Evolutionary conservation across 2,797 vertebrate species (phyloP), one percentile per base, ranked within the genome.

Genomic region (Pelodytes ibericus): DNA sequence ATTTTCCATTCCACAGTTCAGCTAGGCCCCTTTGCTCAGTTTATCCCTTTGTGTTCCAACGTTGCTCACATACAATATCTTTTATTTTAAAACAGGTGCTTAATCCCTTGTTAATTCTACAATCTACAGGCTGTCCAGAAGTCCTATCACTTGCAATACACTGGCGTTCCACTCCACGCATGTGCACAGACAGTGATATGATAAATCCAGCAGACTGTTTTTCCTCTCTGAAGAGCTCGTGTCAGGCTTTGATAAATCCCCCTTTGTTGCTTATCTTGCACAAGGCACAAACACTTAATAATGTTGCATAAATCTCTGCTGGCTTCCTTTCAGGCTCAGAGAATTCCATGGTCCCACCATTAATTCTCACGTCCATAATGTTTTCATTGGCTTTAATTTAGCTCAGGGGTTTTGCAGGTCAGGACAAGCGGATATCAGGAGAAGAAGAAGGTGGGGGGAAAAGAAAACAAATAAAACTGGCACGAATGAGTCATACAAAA

Each of bases 311-410:
- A 79, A 79, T 79, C 77, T 73, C 58, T 25, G 44, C 71, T 62
- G 64, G 68, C 77, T 79, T 79, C 71, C 77, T 79, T 79, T 79
- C 77, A 73, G 64, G 58, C 77, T 69, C 27, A 13, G 64, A 79
- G 57, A 58, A 63, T 79, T 73, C 26, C 20, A 68, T 79, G 64
- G 64, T 57, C 64, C 71, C 33, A 26, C 77, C 77, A 79, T 79
- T 73, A 79, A 79, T 79, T 79, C 64, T 73, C 62, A 79, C 51
- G 76, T 67, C 76, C 33, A 56, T 69, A 73, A 79, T 79, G 71
- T 74, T 79, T 79, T 79, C 33, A 79, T 79, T 79, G 77, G 77
- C 77, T 79, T 79, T 79, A 79, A 79, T 79, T 79, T 79, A 68
- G 71, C 77, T 69, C 57, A 56, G 62, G 71, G 76, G 77, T 68